These are phyloP conservation scores for Dasysyrphus albostriatus DNA, from an alignment of 2,888 invertebrate species.

Conservation along the genomic window DNA sequence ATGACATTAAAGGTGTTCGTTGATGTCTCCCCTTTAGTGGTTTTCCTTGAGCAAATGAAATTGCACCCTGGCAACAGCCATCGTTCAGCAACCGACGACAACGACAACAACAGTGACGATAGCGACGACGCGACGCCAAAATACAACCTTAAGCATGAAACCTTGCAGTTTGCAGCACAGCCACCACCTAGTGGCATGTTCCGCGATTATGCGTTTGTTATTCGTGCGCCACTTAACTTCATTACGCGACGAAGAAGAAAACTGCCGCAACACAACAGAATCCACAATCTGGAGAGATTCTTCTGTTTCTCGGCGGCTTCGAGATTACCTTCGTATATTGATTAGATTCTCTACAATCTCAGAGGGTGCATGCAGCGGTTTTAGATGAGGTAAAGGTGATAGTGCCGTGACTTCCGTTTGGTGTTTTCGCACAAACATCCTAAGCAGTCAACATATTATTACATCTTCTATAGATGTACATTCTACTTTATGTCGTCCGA, in stretches of 20 bases:
- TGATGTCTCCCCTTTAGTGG: slow-evolving; percentile 63
- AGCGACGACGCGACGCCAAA: slow-evolving; percentile 2
- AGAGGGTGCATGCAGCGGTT: slow-evolving; percentile 10
- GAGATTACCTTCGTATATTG: slow-evolving; percentile 61
- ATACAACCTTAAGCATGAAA: background rate
- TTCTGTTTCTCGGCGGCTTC: background rate
- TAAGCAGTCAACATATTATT: slow-evolving; percentile 65
- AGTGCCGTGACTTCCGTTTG: slow-evolving; percentile 73
- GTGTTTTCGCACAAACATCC: slow-evolving; percentile 68
- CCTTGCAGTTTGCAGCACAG: slow-evolving; percentile 19
- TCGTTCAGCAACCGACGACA: slow-evolving; percentile 11
- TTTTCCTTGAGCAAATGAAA: slow-evolving; percentile 48
- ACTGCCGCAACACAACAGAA: slow-evolving; percentile 16
- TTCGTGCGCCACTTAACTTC: slow-evolving; percentile 74
- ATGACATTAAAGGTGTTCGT: slow-evolving; percentile 73
- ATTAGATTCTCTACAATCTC: slow-evolving; percentile 71
- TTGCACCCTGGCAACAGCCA: slow-evolving; percentile 46
- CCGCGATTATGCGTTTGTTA: slow-evolving; percentile 70
- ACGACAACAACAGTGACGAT: background rate
- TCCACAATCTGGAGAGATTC: background rate
- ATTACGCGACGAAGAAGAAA: slow-evolving; percentile 59
- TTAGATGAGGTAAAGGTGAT: slow-evolving; percentile 29
- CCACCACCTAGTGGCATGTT: slow-evolving; percentile 36
- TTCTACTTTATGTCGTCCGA: slow-evolving; percentile 36
- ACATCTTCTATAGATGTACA: background rate